Evolutionary conservation across 2,113 vertebrate genomes (phyloP).

Genomic region (Speoplatyrhinus poulsoni): DNA sequence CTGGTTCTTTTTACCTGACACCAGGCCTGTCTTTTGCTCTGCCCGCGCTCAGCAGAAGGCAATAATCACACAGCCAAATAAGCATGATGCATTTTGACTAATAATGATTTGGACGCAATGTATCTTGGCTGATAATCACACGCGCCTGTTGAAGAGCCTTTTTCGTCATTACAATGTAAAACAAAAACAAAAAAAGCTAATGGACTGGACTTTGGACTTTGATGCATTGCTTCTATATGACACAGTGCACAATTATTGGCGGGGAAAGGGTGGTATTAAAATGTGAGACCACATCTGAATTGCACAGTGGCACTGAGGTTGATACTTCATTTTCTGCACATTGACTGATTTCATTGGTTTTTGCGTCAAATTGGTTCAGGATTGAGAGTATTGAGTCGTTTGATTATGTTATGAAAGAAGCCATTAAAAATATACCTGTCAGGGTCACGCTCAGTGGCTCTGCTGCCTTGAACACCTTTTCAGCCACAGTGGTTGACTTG

Average conservation of each 20-base stretch:
- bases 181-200: constrained; percentile 24
- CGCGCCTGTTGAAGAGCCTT: constrained; percentile 33
- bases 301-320: constrained; percentile 42
- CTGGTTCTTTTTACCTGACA: constrained; percentile 4
- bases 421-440: constrained; percentile 67
- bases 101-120: constrained; percentile 41
- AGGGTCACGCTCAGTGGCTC: constrained; percentile 56
- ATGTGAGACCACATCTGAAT: constrained; percentile 52
- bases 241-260: constrained; percentile 34
- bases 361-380: constrained; percentile 60
- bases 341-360: constrained; percentile 68
- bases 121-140: constrained; percentile 53
- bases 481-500: constrained; percentile 31
- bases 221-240: constrained; percentile 30
- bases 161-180: constrained; percentile 37
- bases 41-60: constrained; percentile 1
- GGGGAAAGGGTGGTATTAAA: constrained; percentile 40
- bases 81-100: constrained; percentile 30
- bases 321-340: constrained; percentile 67
- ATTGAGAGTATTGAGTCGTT: constrained; percentile 63
- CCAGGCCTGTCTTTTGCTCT: background rate
- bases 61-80: constrained; percentile 26
- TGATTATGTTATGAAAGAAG: constrained; percentile 69
- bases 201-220: constrained; percentile 4
- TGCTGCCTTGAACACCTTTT: constrained; percentile 47